Conservation (phyloP, 1,140 invertebrate species). For the Apocrypta bakeri region DNA sequence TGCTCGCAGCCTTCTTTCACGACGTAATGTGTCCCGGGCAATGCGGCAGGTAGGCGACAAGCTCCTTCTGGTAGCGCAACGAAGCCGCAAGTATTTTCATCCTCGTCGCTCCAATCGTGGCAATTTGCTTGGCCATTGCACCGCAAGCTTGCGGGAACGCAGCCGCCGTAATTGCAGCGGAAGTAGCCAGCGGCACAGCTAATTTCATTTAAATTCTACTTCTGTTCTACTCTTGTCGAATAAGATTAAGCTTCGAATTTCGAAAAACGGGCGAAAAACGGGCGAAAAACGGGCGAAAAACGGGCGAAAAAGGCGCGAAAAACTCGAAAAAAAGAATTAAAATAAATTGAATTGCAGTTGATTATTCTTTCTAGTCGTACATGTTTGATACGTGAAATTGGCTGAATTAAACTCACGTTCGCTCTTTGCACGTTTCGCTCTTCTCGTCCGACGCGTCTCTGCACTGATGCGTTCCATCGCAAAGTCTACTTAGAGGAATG, state of each 20-base stretch:
- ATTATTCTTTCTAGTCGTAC: too few relatives aligned
- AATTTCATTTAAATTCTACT: too few relatives aligned
- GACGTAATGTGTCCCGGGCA: constrained; percentile 53
- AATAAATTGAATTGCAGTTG: too few relatives aligned
- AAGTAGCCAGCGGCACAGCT: constrained; percentile 69
- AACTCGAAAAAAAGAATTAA: too few relatives aligned
- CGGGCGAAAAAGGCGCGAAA: too few relatives aligned
- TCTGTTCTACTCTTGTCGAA: too few relatives aligned
- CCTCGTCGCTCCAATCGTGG: constrained; percentile 77
- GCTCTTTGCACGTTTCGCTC: constrained; percentile 66
- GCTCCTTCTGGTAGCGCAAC: constrained; percentile 54
- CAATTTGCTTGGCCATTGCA: constrained; percentile 81
- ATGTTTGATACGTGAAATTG: too few relatives aligned
- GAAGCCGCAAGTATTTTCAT: constrained; percentile 50
- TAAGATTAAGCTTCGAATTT: too few relatives aligned
- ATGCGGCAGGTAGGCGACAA: constrained; percentile 56
- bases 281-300: too few relatives aligned
- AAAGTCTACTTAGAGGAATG: constrained; percentile 75
- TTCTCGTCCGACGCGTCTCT: constrained; percentile 82
- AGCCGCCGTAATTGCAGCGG: constrained; percentile 77
- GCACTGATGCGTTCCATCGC: constrained; percentile 81
- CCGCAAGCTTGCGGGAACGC: constrained; percentile 77
- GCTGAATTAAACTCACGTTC: constrained; percentile 55
- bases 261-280: too few relatives aligned
- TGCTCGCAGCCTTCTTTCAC: constrained; percentile 51